Evolutionary conservation across 92 coral and sea anemone genomes (phyloP).

Genomic region (Desmophyllum pertusum): DNA sequence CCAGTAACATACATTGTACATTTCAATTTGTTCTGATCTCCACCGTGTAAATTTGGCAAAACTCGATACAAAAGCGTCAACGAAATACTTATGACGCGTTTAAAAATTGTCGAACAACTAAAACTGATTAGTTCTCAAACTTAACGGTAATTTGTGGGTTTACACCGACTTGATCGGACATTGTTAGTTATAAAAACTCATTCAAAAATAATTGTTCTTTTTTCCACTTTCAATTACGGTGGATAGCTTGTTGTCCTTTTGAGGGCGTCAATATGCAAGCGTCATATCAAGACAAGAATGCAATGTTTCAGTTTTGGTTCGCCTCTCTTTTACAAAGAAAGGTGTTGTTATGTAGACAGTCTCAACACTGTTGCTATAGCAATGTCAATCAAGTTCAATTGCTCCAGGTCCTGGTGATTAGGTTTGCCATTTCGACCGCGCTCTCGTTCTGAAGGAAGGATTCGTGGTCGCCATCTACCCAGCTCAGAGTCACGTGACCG

Average conservation of each 20-base stretch:
- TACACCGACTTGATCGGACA: background rate
- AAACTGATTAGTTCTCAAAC: background rate
- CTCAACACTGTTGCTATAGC: background rate
- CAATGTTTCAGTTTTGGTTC: background rate
- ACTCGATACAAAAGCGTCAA: background rate
- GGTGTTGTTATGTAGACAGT: background rate
- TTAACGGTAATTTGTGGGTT: background rate
- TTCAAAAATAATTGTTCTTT: background rate
- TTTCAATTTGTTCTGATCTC: background rate
- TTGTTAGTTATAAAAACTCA: background rate
- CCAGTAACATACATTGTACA: no score
- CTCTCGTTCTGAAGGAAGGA: slow-evolving; percentile 73
- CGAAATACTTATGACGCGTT: background rate
- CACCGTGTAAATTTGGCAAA: background rate
- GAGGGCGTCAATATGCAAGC: background rate
- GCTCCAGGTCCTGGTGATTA: slow-evolving; percentile 54
- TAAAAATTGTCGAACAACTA: background rate
- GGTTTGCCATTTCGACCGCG: slow-evolving; percentile 75
- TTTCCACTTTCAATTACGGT: background rate
- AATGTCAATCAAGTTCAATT: slow-evolving; percentile 4
- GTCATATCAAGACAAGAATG: background rate
- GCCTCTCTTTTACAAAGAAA: background rate
- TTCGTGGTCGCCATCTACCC: slow-evolving; percentile 91
- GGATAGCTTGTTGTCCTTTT: background rate
- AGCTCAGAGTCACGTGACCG: slow-evolving; percentile 62